A percentile compares a stretch with the other conserved stretches of the same genome.
These are phyloP conservation scores for Ctenomys sociabilis DNA, from an alignment of 2,113 vertebrate genomes.

Conservation along the genomic window DNA sequence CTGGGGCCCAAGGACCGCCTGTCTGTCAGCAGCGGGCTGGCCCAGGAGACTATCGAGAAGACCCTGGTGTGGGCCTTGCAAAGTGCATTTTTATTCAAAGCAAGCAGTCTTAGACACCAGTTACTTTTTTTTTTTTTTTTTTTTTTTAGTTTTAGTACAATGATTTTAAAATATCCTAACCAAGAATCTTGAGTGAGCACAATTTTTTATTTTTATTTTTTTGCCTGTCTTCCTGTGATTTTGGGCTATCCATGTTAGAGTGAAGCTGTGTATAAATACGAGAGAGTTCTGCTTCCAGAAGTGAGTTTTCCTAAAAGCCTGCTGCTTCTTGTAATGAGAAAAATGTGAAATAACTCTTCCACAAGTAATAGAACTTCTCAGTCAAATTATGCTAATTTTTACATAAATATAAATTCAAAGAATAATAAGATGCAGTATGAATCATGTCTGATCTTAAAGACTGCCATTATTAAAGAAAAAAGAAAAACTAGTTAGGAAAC, in stretches of 20 bases:
- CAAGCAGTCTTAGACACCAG: not conserved
- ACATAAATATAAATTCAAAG: conserved; percentile 74
- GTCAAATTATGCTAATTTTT: conserved; percentile 76
- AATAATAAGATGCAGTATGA: conserved; percentile 66
- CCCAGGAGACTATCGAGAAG: not conserved
- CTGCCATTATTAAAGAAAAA: conserved; percentile 58
- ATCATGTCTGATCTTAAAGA: conserved; percentile 52
- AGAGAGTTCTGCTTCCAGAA: conserved; percentile 2
- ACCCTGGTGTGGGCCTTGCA: not conserved
- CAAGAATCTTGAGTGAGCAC: not conserved
- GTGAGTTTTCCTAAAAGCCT: conserved; percentile 49
- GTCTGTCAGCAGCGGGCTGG: not conserved
- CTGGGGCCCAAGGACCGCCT: not conserved
- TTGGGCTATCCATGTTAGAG: conserved; percentile 14
- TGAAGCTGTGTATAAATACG: conserved; percentile 39
- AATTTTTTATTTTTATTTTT: not conserved
- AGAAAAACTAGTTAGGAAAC: not conserved
- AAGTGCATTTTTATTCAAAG: conserved; percentile 43
- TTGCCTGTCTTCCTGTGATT: not conserved
- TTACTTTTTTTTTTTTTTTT: not conserved
- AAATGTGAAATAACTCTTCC: conserved; percentile 69
- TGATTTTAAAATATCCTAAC: not conserved
- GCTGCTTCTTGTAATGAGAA: conserved; percentile 61
- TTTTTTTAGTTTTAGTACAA: not conserved
- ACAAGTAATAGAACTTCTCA: conserved; percentile 74